Base-by-base conservation (phyloP, 2,113 vertebrate genomes). In the Platysternon megacephalum region DNA sequence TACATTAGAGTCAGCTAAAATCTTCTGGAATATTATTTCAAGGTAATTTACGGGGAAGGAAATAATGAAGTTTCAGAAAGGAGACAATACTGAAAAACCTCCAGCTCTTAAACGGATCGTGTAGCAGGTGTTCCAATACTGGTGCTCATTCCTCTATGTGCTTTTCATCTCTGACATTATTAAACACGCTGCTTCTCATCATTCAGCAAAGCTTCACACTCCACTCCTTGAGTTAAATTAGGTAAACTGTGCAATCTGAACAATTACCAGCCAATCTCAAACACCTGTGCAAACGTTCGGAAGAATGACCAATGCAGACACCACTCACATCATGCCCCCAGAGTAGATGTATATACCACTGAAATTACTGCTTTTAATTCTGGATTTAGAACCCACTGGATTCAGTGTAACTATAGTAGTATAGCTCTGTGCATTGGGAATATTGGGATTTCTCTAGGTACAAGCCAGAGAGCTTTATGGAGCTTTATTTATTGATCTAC, bases 401-500 rank as follows among this genome's bases (percentile, higher is more conserved):
- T 48, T 89, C 83, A 72, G 39, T 85, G 39, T 89, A 95, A 88
- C 87, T 84, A 49, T 84, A 84, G 81, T 86, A 81, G 32, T 12
- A 56, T 3, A 85, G 90, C 82, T 96, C 55, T 79, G 93, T 91
- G 89, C 82, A 83, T 83, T 93, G 86, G 86, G 88, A 96, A 91
- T 56, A 29, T 32, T 58, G 24, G 56, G 83, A 58, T 96, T 96
- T 97, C 92, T 91, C 91, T 93, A 82, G 87, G 56, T 95, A 96
- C 91, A 93, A 91, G 86, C 86, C 90, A 94, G 94, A 84, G 28
- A 61, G 28, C 56, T 91, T 90, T 89, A 80, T 95, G 78, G 46
- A 84, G 91, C 95, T 82, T 93, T 94, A 95, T 91, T 94, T 94
- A 96, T 96, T 92, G 89, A 95, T 95, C 82, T 93, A 84, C 35